Conservation (phyloP, 2,113 vertebrate species). For the Gobiocypris rarus region DNA sequence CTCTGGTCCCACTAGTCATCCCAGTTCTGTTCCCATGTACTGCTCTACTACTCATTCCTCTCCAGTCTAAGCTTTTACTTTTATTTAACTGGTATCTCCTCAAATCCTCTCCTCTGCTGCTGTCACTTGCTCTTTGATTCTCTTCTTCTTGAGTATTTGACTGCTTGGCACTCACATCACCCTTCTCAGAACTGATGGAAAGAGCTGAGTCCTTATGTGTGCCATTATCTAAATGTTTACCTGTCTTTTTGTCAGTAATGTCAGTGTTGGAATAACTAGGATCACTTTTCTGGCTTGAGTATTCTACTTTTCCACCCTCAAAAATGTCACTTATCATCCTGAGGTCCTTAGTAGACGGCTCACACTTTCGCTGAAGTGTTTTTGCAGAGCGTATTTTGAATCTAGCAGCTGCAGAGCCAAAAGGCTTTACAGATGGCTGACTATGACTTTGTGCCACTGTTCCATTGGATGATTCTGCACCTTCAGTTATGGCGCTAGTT, state of each 20-base stretch:
- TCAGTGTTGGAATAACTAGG: conserved; percentile 10
- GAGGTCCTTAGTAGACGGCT: conserved; percentile 48
- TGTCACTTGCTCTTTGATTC: conserved; percentile 37
- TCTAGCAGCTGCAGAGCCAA: conserved; percentile 24
- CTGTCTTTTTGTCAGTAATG: conserved; percentile 26
- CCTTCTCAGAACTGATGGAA: conserved; percentile 48
- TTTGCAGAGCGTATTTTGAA: conserved; percentile 74
- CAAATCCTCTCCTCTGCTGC: conserved; percentile 56
- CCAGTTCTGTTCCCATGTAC: background rate
- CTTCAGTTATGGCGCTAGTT: background rate
- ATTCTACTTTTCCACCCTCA: background rate
- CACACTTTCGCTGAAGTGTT: conserved; percentile 10
- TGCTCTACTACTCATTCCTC: conserved; percentile 32
- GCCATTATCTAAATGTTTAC: conserved; percentile 39
- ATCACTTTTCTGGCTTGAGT: background rate
- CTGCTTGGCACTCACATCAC: conserved; percentile 33
- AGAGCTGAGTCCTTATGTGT: conserved; percentile 26
- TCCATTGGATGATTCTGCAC: conserved; percentile 14
- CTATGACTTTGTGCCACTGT: background rate
- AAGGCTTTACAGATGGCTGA: background rate
- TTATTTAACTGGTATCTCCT: conserved; percentile 56
- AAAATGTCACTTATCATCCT: conserved; percentile 19
- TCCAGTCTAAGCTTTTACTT: conserved; percentile 72
- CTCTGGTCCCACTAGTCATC: conserved; percentile 19
- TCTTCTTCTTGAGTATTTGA: conserved; percentile 28